Percentiles rank a stretch among this genome's conserved stretches.
Conservation (phyloP, 1,140 invertebrate genomes). For the Drosophila lacertosa region DNA sequence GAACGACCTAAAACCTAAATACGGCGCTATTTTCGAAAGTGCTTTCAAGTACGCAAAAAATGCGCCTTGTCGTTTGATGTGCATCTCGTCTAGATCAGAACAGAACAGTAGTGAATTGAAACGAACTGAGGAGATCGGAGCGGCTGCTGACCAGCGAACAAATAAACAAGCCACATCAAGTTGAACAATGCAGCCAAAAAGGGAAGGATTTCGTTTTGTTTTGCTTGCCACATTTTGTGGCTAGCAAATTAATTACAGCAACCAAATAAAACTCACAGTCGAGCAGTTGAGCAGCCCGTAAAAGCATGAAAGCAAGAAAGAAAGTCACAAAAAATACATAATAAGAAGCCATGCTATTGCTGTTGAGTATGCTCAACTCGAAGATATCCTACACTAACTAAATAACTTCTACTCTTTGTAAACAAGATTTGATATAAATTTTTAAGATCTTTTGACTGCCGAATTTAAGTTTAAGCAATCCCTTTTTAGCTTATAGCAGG, state of each 20-base stretch:
- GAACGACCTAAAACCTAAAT: slow-evolving; percentile 68
- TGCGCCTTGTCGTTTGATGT: slow-evolving; percentile 55
- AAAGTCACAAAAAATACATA: slow-evolving; percentile 39
- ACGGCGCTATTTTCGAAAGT: slow-evolving; percentile 61
- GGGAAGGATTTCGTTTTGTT: slow-evolving; percentile 33
- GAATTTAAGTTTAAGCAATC: no score
- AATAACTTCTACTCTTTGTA: no score
- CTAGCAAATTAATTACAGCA: slow-evolving; percentile 70
- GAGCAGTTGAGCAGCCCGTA: slow-evolving; percentile 8
- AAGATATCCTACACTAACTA: neutral
- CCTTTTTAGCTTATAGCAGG: neutral
- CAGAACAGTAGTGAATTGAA: slow-evolving; percentile 4
- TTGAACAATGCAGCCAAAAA: slow-evolving; percentile 42
- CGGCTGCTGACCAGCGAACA: slow-evolving; percentile 39
- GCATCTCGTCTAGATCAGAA: slow-evolving; percentile 24
- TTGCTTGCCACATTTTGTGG: slow-evolving; percentile 30
- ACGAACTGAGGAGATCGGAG: slow-evolving; percentile 8
- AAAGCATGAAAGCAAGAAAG: slow-evolving; percentile 37
- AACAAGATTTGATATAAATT: no score
- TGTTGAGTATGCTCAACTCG: neutral
- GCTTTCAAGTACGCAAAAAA: slow-evolving; percentile 58
- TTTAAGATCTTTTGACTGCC: no score
- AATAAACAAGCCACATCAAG: slow-evolving; percentile 61
- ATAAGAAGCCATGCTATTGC: slow-evolving; percentile 2
- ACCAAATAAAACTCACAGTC: slow-evolving; percentile 42